Conservation (phyloP, 2,113 vertebrate species). For the Otocyon megalotis region DNA sequence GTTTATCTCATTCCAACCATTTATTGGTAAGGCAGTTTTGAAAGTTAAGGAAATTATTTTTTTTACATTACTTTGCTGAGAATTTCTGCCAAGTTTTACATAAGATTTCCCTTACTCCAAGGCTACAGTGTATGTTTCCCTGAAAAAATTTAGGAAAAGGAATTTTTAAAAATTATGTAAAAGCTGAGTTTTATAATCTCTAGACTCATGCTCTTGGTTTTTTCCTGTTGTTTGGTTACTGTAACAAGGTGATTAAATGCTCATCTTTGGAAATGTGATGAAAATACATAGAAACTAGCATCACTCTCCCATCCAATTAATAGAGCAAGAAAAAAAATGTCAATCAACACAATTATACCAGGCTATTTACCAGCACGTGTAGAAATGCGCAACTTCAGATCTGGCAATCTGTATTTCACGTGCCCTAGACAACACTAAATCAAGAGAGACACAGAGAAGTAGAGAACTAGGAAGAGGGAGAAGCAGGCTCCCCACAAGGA, state of each 20-base stretch:
- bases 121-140: not conserved
- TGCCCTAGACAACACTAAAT: not conserved
- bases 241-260: not conserved
- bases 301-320: not conserved
- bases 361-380: not conserved
- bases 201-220: not conserved
- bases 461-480: no score
- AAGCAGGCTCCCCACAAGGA: no score
- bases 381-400: not conserved
- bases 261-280: slow-evolving; percentile 30
- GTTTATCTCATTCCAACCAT: not conserved
- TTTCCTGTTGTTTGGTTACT: not conserved
- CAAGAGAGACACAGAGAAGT: not conserved
- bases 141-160: not conserved
- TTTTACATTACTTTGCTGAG: not conserved
- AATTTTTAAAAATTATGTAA: not conserved
- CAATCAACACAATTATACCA: not conserved
- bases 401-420: not conserved
- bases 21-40: not conserved
- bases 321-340: not conserved
- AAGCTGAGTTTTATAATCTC: not conserved
- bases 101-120: not conserved
- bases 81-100: not conserved
- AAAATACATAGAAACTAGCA: slow-evolving; percentile 28
- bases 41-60: slow-evolving; percentile 30